Evolutionary conservation across 2,888 invertebrate genomes (phyloP).

Genomic region (Oscheius sp.): DNA sequence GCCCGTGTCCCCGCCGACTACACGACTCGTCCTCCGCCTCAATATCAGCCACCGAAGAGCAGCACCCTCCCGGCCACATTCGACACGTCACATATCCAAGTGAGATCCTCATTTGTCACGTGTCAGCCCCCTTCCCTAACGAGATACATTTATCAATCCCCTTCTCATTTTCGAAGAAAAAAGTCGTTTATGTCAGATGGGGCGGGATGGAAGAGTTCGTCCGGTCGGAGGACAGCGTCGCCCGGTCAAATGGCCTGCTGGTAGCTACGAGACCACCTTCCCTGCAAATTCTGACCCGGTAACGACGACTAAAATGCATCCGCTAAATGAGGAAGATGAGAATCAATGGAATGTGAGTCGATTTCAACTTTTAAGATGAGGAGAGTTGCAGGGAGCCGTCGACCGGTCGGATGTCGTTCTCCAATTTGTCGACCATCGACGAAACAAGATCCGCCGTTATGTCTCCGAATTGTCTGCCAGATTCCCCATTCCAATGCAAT

Average conservation of each 20-base stretch:
- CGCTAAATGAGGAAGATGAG: conserved; percentile 48
- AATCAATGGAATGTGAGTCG: conserved; percentile 29
- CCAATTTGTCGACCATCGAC: conserved; percentile 94
- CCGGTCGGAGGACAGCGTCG: conserved; percentile 49
- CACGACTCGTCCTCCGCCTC: conserved; percentile 41
- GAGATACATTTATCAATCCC: conserved; percentile 5
- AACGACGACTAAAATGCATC: conserved; percentile 54
- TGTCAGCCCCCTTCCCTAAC: too few species aligned
- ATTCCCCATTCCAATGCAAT: conserved; percentile 90
- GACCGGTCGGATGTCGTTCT: conserved; percentile 79
- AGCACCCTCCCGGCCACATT: conserved; percentile 33
- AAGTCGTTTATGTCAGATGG: conserved; percentile 41
- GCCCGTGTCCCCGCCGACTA: conserved; percentile 29
- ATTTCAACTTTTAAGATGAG: background rate
- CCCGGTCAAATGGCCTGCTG: conserved; percentile 50
- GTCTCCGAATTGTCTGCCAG: conserved; percentile 87
- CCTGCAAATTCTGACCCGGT: conserved; percentile 54
- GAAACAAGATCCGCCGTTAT: conserved; percentile 89
- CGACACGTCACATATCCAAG: conserved; percentile 36
- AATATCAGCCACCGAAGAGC: conserved; percentile 41
- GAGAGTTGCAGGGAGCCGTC: conserved; percentile 36
- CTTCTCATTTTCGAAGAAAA: background rate
- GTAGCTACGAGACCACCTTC: conserved; percentile 53
- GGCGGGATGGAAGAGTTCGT: conserved; percentile 63
- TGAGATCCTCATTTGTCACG: conserved; percentile 2